A percentile compares a stretch with the other conserved stretches of the same genome.
These are phyloP conservation scores for Yponomeuta sedellus DNA, from an alignment of 2,888 invertebrate species.

Conservation along the genomic window DNA sequence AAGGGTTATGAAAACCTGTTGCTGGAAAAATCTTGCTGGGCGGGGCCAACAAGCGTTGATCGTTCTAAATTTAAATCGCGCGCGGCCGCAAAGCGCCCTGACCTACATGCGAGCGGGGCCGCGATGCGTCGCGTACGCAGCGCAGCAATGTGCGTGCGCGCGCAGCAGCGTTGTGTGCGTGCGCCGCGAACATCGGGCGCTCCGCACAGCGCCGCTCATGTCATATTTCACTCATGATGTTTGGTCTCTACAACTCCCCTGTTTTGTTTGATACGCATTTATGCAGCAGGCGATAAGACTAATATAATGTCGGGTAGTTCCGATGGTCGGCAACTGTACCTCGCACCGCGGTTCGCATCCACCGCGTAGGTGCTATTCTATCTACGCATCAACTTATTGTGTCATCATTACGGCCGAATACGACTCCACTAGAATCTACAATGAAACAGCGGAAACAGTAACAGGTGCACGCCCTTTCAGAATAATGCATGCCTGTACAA, in stretches of 20 bases:
- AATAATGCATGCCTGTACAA: not conserved
- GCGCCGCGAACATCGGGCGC: not conserved
- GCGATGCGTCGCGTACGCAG: slow-evolving; percentile 48
- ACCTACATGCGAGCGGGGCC: slow-evolving; percentile 75
- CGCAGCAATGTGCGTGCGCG: slow-evolving; percentile 55
- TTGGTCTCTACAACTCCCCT: slow-evolving; percentile 61
- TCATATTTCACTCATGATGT: slow-evolving; percentile 73
- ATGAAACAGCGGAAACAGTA: not conserved
- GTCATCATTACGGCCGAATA: not conserved
- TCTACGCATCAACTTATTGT: not conserved
- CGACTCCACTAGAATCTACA: not conserved
- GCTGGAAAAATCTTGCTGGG: slow-evolving; percentile 55
- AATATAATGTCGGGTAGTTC: too few species aligned
- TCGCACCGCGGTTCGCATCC: not conserved
- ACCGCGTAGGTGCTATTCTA: not conserved
- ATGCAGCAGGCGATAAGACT: too few species aligned
- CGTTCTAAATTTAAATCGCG: slow-evolving; percentile 75
- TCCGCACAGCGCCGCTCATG: slow-evolving; percentile 35
- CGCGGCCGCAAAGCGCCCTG: slow-evolving; percentile 74
- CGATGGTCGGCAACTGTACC: too few species aligned
- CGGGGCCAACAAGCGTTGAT: slow-evolving; percentile 69
- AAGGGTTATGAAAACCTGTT: not conserved
- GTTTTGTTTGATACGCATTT: not conserved
- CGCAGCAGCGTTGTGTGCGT: not conserved
- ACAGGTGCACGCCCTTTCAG: not conserved